Evolutionary conservation across 2,888 invertebrate species (phyloP).

Genomic region (Andrena haemorrhoa): DNA sequence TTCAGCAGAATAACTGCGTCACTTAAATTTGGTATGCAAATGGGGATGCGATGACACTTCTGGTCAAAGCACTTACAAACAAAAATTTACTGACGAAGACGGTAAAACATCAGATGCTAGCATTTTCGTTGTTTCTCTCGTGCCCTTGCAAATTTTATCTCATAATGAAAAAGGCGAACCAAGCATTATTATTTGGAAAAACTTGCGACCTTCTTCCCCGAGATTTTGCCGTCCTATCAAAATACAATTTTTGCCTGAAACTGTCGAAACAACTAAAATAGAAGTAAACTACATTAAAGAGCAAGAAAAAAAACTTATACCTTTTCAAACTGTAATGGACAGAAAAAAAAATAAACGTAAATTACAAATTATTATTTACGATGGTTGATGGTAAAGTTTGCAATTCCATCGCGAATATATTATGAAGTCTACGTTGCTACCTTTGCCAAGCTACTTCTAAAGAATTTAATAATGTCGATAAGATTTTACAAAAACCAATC

Average conservation of each 20-base stretch:
- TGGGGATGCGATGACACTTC: constrained; percentile 9
- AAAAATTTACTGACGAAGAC: not conserved
- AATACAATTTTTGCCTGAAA: not conserved
- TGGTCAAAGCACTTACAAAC: not conserved
- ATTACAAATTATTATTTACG: not conserved
- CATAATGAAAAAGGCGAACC: too few relatives aligned
- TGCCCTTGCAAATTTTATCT: too few relatives aligned
- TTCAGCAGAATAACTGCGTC: not conserved
- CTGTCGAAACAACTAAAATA: not conserved
- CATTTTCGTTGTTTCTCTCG: too few relatives aligned
- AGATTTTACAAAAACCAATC: not conserved
- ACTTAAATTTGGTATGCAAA: constrained; percentile 1
- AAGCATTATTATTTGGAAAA: constrained; percentile 1
- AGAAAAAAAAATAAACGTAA: not conserved
- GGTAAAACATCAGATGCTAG: too few relatives aligned
- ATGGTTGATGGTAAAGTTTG: constrained; percentile 1
- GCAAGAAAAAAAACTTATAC: not conserved
- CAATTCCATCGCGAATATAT: not conserved
- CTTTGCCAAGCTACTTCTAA: constrained; percentile 1
- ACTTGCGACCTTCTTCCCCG: not conserved
- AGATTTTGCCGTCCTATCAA: not conserved
- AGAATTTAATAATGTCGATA: constrained; percentile 7
- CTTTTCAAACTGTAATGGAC: constrained; percentile 1
- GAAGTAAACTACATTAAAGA: not conserved
- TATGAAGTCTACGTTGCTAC: not conserved